Evolutionary conservation across 2,113 vertebrate genomes (phyloP).

Genomic region (Panthera leo): DNA sequence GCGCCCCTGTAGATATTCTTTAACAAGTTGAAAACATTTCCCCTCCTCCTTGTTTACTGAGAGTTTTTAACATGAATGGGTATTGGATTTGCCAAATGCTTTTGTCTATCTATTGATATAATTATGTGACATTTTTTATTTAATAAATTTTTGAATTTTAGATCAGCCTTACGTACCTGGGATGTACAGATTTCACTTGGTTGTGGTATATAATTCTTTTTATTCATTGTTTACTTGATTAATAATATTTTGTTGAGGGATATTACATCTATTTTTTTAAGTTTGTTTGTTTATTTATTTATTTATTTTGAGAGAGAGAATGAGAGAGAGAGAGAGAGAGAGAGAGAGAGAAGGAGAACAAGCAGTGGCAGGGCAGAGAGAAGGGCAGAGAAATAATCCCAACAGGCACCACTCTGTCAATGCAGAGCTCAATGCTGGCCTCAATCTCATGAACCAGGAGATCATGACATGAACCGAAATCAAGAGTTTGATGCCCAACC

Average conservation of each 20-base stretch:
- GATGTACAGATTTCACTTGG: neutral
- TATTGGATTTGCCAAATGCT: neutral
- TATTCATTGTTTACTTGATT: neutral
- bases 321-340: too few species aligned
- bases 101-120: neutral
- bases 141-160: neutral
- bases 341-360: too few species aligned
- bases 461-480: too few species aligned
- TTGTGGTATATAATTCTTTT: neutral
- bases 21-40: neutral
- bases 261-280: neutral
- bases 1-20: neutral
- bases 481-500: too few species aligned
- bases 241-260: neutral
- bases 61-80: neutral
- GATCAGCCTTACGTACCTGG: neutral
- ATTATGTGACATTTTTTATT: neutral
- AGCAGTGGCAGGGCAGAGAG: too few species aligned
- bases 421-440: too few species aligned
- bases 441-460: too few species aligned
- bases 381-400: too few species aligned
- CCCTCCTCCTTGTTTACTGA: neutral
- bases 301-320: too few species aligned
- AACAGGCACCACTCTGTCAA: too few species aligned
- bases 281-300: rapidly evolving